Conservation (phyloP, 2,113 vertebrate genomes). For the Rissa tridactyla region DNA sequence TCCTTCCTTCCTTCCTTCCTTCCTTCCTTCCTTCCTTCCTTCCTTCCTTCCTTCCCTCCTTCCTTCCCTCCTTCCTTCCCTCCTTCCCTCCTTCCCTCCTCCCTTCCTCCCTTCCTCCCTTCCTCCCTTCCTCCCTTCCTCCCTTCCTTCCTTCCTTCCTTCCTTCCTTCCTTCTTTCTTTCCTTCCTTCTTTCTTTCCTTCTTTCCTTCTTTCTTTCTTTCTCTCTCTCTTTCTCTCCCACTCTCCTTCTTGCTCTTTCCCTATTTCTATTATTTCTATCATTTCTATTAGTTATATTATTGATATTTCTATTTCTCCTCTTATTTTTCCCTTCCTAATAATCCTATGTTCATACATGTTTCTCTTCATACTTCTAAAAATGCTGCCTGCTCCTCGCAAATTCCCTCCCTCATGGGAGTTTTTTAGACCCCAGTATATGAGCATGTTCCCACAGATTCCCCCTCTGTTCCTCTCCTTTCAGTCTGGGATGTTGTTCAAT, state of each 20-base stretch:
- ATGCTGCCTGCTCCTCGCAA: background rate
- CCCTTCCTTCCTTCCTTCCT: no score
- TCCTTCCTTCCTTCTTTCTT: no score
- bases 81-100: background rate
- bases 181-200: no score
- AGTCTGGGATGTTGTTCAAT: background rate
- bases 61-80: accelerated
- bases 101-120: no score
- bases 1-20: background rate
- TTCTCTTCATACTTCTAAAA: background rate
- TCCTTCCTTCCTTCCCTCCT: background rate
- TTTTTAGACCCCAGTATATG: background rate
- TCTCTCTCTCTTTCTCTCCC: no score
- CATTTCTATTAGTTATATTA: background rate
- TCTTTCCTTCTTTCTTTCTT: background rate
- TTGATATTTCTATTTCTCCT: background rate
- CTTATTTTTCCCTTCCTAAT: background rate
- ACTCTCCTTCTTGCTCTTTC: background rate
- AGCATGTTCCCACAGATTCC: background rate
- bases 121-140: no score
- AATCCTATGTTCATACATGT: background rate
- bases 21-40: background rate
- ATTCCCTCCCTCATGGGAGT: background rate
- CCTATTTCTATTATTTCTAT: background rate
- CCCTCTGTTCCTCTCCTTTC: background rate